Base-by-base conservation (phyloP, 2,113 vertebrate species). In the Cynoglossus semilaevis region DNA sequence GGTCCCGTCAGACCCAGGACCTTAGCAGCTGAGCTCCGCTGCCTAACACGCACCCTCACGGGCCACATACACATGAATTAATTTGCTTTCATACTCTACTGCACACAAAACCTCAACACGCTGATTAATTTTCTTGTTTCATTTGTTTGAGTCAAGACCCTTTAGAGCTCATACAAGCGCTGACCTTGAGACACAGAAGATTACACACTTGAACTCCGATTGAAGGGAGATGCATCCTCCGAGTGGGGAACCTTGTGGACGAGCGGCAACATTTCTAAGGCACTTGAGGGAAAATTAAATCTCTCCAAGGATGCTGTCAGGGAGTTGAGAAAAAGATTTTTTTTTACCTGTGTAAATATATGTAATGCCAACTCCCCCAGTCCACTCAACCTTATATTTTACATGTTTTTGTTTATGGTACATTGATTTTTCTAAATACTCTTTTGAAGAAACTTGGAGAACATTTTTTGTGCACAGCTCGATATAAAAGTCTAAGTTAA, bases 231-330 rank as follows among this genome's bases (percentile, higher is more conserved):
- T 41, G 70, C 78, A 53, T 67, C 72, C 65, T 78, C 67, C 48
- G 56, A 78, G 70, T 67, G 71, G 49, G 76, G 50, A 82, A 84
- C 86, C 85, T 88, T 88, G 85, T 76, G 76, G 67, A 67, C 74
- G 67, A 72, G 65, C 72, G 56, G 63, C 65, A 69, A 43, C 81
- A 59, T 83, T 84, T 81, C 81, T 77, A 72, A 80, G 74, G 53
- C 76, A 88, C 85, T 88, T 80, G 67, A 87, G 85, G 77, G 83
- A 68, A 85, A 87, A 88, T 88, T 80, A 79, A 88, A 87, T 82
- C 79, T 82, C 73, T 82, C 73, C 86, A 88, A 87, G 81, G 84
- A 87, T 87, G 70, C 71, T 45, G 71, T 52, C 41, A 1, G 81
- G 67, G 67, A 72, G 81, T 77, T 78, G 73, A 82, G 73, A 72